Conservation (phyloP, 2,888 invertebrate genomes). For the Pocota personata region DNA sequence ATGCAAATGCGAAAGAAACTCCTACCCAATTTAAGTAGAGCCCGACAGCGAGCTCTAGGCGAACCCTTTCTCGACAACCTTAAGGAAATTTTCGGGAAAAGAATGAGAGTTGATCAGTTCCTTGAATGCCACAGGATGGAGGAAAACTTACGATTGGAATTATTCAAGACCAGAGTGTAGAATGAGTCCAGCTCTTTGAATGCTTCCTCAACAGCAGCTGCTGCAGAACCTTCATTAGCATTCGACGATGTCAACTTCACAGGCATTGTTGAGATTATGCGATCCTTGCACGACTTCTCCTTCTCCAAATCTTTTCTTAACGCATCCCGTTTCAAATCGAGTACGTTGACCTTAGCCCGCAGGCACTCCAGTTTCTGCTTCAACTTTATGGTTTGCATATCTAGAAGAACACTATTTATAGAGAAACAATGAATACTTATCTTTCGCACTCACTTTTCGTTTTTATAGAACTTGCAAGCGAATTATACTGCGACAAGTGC, state of each 20-base stretch:
- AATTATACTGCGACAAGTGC: slow-evolving; percentile 76
- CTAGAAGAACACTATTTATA: slow-evolving; percentile 70
- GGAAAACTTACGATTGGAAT: slow-evolving; percentile 74
- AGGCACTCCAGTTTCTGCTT: slow-evolving; percentile 77
- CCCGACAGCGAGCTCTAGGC: too few relatives aligned
- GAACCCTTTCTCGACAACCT: too few relatives aligned
- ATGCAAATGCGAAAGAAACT: too few relatives aligned
- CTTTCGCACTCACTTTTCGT: slow-evolving; percentile 78
- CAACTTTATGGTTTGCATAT: slow-evolving; percentile 78
- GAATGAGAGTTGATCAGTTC: too few relatives aligned
- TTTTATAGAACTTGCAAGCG: slow-evolving; percentile 77
- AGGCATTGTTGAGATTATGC: slow-evolving; percentile 79
- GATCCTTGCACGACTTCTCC: slow-evolving; percentile 76
- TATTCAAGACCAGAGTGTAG: slow-evolving; percentile 76
- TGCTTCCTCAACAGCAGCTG: slow-evolving; percentile 77
- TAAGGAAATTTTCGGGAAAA: too few relatives aligned
- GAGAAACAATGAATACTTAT: not conserved
- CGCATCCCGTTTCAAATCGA: slow-evolving; percentile 77
- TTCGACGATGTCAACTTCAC: slow-evolving; percentile 78
- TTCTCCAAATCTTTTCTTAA: slow-evolving; percentile 75
- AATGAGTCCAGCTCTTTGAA: slow-evolving; percentile 78
- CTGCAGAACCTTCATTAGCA: slow-evolving; percentile 78
- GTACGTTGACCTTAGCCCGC: slow-evolving; percentile 76
- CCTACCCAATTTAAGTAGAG: too few relatives aligned
- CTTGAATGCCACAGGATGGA: not conserved